Evolutionary conservation across 2,888 invertebrate species (phyloP).

Genomic region (Ctena decussata): DNA sequence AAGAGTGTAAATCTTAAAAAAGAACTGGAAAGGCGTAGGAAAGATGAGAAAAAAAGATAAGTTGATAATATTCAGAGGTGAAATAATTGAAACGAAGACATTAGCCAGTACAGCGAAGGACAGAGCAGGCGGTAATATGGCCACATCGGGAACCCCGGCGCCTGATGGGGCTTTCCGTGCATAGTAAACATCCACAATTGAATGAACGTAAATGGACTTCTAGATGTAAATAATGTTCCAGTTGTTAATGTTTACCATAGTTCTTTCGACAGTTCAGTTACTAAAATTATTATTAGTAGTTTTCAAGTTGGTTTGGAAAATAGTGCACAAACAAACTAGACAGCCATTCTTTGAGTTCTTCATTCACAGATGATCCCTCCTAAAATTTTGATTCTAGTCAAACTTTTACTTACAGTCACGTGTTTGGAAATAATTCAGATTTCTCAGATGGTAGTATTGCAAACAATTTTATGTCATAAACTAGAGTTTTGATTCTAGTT

Average conservation of each 20-base stretch:
- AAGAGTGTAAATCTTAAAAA: slow-evolving; percentile 5
- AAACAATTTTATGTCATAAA: neutral
- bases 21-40: neutral
- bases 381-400: too few species aligned
- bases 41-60: neutral
- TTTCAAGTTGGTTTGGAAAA: neutral
- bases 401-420: too few species aligned
- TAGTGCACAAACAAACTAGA: too few species aligned
- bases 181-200: neutral
- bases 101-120: neutral
- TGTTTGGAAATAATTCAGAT: neutral
- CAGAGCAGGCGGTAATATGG: too few species aligned
- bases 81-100: neutral
- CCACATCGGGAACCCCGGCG: neutral
- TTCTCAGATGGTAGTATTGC: neutral
- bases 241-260: neutral
- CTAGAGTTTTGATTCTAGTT: neutral
- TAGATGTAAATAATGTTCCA: neutral
- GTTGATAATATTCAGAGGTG: slow-evolving; percentile 13
- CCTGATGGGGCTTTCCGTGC: neutral
- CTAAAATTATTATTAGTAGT: neutral
- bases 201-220: neutral
- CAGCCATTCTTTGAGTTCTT: too few species aligned
- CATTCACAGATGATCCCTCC: too few species aligned
- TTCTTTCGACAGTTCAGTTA: neutral